Evolutionary conservation across 1,140 invertebrate species (phyloP).

Genomic region (Ceratina australensis): DNA sequence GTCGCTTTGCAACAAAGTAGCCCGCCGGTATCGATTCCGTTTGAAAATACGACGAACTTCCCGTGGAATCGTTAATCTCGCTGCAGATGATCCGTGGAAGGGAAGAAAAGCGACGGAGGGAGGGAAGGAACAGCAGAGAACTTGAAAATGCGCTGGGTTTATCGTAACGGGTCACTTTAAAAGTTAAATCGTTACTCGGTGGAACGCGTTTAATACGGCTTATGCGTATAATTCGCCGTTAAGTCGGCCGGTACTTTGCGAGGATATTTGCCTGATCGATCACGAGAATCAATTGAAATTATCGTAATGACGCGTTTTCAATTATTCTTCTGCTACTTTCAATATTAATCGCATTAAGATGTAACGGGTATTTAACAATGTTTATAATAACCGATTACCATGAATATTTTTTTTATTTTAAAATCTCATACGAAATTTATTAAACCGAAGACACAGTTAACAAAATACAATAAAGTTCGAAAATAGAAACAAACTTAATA

Average conservation of each 20-base stretch:
- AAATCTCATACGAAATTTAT: too few relatives aligned
- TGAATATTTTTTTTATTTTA: too few relatives aligned
- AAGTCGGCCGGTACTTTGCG: background rate
- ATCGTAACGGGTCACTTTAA: conserved; percentile 24
- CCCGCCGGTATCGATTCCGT: background rate
- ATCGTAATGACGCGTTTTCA: background rate
- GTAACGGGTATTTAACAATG: too few relatives aligned
- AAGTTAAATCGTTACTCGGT: conserved; percentile 23
- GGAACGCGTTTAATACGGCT: conserved; percentile 13
- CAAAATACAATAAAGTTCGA: too few relatives aligned
- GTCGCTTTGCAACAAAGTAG: conserved; percentile 5
- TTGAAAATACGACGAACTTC: conserved; percentile 9
- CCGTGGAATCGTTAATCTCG: conserved; percentile 14
- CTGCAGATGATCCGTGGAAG: background rate
- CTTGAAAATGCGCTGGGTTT: background rate
- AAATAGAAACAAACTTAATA: too few relatives aligned
- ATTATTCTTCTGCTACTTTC: too few relatives aligned
- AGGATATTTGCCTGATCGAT: background rate
- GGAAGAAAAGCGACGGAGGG: background rate
- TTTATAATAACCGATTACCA: too few relatives aligned
- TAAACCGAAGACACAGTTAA: too few relatives aligned
- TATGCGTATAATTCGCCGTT: conserved; percentile 1
- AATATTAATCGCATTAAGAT: too few relatives aligned
- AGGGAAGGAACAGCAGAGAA: background rate
- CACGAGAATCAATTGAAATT: background rate